Evolutionary conservation across 1,140 invertebrate species (phyloP).

Genomic region (Drosophila kikkawai): DNA sequence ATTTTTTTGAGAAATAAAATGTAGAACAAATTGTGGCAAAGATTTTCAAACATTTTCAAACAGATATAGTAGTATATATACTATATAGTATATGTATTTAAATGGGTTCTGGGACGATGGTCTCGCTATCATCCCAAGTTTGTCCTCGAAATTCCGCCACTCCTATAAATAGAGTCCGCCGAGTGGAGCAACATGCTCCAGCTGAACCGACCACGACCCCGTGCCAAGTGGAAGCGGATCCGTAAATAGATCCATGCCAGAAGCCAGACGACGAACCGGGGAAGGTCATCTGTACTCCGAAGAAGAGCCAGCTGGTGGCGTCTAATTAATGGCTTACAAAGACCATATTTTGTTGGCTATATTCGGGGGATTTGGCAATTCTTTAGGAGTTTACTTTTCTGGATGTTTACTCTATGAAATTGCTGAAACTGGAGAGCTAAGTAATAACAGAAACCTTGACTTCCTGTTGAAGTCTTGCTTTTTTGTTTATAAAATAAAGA

Average conservation of each 20-base stretch:
- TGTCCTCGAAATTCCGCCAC: constrained; percentile 9
- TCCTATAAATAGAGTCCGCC: constrained; percentile 16
- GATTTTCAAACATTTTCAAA: constrained; percentile 23
- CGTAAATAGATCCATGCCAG: constrained; percentile 25
- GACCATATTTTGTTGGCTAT: not conserved
- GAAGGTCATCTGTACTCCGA: constrained; percentile 24
- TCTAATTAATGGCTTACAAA: not conserved
- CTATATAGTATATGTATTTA: not conserved
- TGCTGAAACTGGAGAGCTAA: not conserved
- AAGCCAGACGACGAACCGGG: constrained; percentile 20
- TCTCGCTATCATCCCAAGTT: constrained; percentile 3
- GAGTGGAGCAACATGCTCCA: constrained; percentile 20
- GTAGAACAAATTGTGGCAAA: constrained; percentile 61
- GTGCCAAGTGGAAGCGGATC: constrained; percentile 25
- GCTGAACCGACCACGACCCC: constrained; percentile 10
- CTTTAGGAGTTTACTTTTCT: too few relatives aligned
- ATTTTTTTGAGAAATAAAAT: constrained; percentile 71
- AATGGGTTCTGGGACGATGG: constrained; percentile 3
- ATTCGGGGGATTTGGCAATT: not conserved
- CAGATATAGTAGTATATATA: not conserved
- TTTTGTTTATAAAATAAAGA: not conserved
- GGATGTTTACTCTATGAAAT: not conserved
- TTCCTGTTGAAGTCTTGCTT: not conserved
- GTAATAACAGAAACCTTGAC: not conserved
- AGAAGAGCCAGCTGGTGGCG: not conserved